Percentiles rank a stretch among this genome's conserved stretches.
Evolutionary conservation across 1,140 invertebrate species (phyloP).

Genomic region (Neelides sp.): DNA sequence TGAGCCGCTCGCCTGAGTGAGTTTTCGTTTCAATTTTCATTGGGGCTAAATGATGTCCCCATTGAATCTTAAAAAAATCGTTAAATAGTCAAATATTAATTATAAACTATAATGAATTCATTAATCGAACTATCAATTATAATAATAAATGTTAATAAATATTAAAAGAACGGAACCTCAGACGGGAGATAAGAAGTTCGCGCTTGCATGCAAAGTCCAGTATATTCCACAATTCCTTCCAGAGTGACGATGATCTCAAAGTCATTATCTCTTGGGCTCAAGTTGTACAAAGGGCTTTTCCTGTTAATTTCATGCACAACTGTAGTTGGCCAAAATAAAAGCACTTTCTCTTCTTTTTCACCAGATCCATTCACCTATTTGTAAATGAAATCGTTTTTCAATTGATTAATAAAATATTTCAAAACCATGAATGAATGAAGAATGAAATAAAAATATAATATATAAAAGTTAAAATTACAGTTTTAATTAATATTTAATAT

Average conservation of each 20-base stretch:
- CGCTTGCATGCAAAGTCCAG: slow-evolving; percentile 67
- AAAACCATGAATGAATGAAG: not conserved
- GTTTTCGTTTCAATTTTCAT: too few relatives aligned
- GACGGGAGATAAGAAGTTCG: slow-evolving; percentile 59
- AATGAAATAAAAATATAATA: not conserved
- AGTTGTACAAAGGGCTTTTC: slow-evolving; percentile 65
- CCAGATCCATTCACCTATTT: slow-evolving; percentile 51
- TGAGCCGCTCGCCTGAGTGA: too few relatives aligned
- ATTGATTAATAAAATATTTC: too few relatives aligned
- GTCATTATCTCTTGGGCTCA: slow-evolving; percentile 34
- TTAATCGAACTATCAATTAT: too few relatives aligned
- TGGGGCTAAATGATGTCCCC: not conserved
- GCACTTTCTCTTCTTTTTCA: slow-evolving; percentile 49
- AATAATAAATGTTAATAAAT: too few relatives aligned
- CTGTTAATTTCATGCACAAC: slow-evolving; percentile 76
- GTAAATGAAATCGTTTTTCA: too few relatives aligned
- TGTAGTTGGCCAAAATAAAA: slow-evolving; percentile 81
- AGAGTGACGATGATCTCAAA: slow-evolving; percentile 88
- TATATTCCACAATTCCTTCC: slow-evolving; percentile 73
- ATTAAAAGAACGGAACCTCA: slow-evolving; percentile 4
- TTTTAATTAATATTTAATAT: too few relatives aligned
- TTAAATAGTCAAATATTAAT: not conserved
- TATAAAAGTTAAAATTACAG: too few relatives aligned
- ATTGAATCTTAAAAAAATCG: not conserved
- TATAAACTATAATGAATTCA: not conserved